Evolutionary conservation across 2,888 invertebrate genomes (phyloP), one percentile per base, ranked within the genome.

Genomic region (Diaphora mendica): DNA sequence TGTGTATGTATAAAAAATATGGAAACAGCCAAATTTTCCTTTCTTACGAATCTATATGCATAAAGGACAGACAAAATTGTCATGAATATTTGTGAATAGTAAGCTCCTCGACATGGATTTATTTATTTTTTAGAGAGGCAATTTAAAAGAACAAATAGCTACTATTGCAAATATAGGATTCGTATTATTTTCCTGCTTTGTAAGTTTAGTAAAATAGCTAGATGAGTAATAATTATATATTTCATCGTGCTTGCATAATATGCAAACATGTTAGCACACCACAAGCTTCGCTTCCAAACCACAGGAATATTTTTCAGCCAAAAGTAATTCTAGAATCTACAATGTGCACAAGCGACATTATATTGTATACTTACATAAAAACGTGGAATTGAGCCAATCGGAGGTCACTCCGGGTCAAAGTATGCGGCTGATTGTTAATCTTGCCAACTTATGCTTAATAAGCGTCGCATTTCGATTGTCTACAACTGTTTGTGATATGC

Each of bases 381-480:
- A 75, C 72, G 83, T 88, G 88, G 88, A 87, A 78, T 76, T 70
- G 68, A 80, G 88, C 88, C 88, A 88, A 87, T 85, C 55, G 69
- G 77, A 77, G 87, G 87, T 85, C 85, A 80, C 64, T 64, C 65
- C 72, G 75, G 85, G 84, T 81, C 83, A 80, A 70, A 77, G 79
- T 79, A 83, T 84, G 81, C 85, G 77, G 82, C 80, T 70, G 76
- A 77, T 83, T 80, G 78, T 71, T 76, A 76, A 83, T 82, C 84
- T 68, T 86, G 88, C 88, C 88, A 88, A 85, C 81, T 79, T 80
- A 78, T 76, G 70, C 75, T 71, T 73, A 79, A 75, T 75, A 77
- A 59, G 65, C 51, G 77, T 72, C 71, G 73, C 75, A 76, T 70
- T 73, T 72, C 76, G 77, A 77, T 84, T 76, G 77, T 74, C 79